Conservation (phyloP, 2,888 invertebrate species). For the Cordylochernes scorpioides region DNA sequence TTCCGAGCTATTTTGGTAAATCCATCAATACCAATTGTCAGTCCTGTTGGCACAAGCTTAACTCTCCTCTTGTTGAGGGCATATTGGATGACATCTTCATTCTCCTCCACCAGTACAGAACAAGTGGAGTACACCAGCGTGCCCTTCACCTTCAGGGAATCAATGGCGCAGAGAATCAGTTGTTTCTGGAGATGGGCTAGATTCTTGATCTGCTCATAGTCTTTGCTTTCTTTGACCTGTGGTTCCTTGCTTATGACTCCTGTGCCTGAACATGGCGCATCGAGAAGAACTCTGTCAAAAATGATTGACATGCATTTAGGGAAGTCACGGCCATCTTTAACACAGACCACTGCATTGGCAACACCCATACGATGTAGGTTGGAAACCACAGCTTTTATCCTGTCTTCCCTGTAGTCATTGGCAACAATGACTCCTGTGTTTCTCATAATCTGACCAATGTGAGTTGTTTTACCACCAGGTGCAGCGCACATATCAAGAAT, state of each 20-base stretch:
- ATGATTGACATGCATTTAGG: slow-evolving; percentile 28
- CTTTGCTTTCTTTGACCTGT: slow-evolving; percentile 68
- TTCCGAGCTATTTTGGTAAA: no score
- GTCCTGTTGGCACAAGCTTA: slow-evolving; percentile 66
- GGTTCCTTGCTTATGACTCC: slow-evolving; percentile 94
- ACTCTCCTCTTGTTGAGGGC: slow-evolving; percentile 67
- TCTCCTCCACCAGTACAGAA: slow-evolving; percentile 83
- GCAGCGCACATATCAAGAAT: slow-evolving; percentile 92
- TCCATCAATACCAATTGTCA: slow-evolving; percentile 85
- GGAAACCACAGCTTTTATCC: slow-evolving; percentile 52
- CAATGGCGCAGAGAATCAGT: slow-evolving; percentile 78
- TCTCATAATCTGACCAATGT: slow-evolving; percentile 74
- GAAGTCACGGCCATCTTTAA: slow-evolving; percentile 64
- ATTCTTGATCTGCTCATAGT: no score
- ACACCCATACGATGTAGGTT: slow-evolving; percentile 90
- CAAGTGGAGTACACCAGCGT: slow-evolving; percentile 96
- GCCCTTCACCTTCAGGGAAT: slow-evolving; percentile 68
- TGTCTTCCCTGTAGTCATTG: slow-evolving; percentile 72
- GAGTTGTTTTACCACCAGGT: slow-evolving; percentile 93
- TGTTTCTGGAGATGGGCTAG: slow-evolving; percentile 76
- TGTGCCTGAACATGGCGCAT: slow-evolving; percentile 95
- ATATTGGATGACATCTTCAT: slow-evolving; percentile 89
- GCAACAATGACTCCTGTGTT: slow-evolving; percentile 87
- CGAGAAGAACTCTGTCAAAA: slow-evolving; percentile 79
- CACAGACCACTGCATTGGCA: slow-evolving; percentile 65